Evolutionary conservation across 2,797 vertebrate species (phyloP).

Genomic region (Aselliscus stoliczkanus): DNA sequence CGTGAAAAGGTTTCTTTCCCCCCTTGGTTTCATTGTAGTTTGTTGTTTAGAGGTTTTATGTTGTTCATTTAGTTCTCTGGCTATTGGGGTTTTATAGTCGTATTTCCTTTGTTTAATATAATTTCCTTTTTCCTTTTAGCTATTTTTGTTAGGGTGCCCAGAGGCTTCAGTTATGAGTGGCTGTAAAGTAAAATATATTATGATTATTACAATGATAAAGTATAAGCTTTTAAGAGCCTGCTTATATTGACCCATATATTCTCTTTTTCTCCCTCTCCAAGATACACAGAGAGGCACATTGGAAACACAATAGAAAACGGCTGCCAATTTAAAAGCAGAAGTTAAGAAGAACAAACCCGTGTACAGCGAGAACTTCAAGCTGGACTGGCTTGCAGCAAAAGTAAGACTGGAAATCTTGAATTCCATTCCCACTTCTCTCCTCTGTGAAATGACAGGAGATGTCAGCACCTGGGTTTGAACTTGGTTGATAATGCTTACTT

Average conservation of each 20-base stretch:
- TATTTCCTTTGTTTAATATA: slow-evolving; percentile 82
- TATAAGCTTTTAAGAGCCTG: slow-evolving; percentile 75
- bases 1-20: slow-evolving; percentile 55
- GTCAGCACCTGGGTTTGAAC: background rate
- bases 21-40: slow-evolving; percentile 73
- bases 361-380: background rate
- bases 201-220: slow-evolving; percentile 79
- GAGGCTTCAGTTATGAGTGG: slow-evolving; percentile 72
- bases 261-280: slow-evolving; percentile 57
- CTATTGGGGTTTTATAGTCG: slow-evolving; percentile 78
- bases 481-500: background rate
- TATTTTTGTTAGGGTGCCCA: slow-evolving; percentile 78
- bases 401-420: background rate
- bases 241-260: slow-evolving; percentile 78
- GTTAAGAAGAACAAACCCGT: background rate
- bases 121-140: slow-evolving; percentile 76
- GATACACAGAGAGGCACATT: slow-evolving; percentile 52
- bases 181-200: slow-evolving; percentile 79
- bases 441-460: background rate
- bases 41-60: slow-evolving; percentile 78
- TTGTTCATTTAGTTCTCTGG: slow-evolving; percentile 78
- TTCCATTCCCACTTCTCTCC: background rate
- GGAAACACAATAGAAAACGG: slow-evolving; percentile 46
- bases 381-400: background rate
- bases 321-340: slow-evolving; percentile 60